These are phyloP conservation scores for Narcine bancroftii DNA, from an alignment of 2,113 vertebrate genomes.

Conservation along the genomic window DNA sequence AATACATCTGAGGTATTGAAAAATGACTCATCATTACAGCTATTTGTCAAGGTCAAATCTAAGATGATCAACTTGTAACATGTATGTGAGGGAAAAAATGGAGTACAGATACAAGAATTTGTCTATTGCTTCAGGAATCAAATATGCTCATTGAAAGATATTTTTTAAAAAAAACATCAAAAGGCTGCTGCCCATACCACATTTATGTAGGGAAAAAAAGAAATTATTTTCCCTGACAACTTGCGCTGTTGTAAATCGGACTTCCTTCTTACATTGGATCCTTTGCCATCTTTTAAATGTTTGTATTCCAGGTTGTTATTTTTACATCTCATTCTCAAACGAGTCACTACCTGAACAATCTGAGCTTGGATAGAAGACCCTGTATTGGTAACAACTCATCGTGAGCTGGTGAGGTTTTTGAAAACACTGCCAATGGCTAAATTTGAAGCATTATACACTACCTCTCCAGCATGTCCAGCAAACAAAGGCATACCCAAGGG, in stretches of 20 bases:
- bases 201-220: not conserved
- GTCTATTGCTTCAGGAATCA: not conserved
- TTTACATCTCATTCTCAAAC: conserved; percentile 8
- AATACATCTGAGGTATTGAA: conserved; percentile 11
- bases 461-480: not conserved
- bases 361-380: conserved; percentile 6
- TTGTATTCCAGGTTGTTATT: not conserved
- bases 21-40: not conserved
- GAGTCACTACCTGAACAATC: not conserved
- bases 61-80: conserved; percentile 17
- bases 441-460: not conserved
- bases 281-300: not conserved
- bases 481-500: not conserved
- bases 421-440: not conserved
- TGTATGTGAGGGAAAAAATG: conserved; percentile 1
- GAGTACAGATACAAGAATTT: not conserved
- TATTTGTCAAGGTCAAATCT: conserved; percentile 28
- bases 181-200: not conserved
- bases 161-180: not conserved
- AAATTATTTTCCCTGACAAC: too few relatives aligned
- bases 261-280: not conserved
- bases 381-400: conserved; percentile 4
- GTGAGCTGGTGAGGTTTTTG: not conserved
- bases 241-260: not conserved
- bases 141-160: not conserved